phyloP scores from a whole-genome alignment of 1,140 invertebrate species.

The Dolichoris vasculosae region DNA sequence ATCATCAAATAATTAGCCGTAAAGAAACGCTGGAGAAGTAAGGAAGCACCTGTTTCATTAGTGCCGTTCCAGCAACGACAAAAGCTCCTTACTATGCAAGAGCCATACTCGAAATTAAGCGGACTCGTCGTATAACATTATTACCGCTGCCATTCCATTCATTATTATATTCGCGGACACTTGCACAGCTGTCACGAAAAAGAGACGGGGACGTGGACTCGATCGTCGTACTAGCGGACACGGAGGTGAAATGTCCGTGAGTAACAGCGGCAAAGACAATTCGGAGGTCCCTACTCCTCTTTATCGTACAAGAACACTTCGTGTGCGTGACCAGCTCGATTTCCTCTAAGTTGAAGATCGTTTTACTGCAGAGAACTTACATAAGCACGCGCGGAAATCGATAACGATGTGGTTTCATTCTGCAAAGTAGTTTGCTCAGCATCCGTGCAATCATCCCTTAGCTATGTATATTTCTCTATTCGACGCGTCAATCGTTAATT shows the following conservation, averaged over 20 bases:
- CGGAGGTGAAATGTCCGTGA: not conserved
- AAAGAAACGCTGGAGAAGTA: too few species aligned
- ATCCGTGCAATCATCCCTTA: not conserved
- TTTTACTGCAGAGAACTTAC: slow-evolving; percentile 17
- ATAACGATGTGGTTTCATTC: slow-evolving; percentile 33
- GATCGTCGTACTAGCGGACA: too few species aligned
- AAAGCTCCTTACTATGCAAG: not conserved
- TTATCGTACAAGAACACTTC: not conserved
- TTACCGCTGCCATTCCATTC: not conserved
- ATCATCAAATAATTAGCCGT: too few species aligned
- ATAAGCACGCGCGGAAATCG: slow-evolving; percentile 18
- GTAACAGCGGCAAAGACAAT: not conserved
- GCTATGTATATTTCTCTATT: not conserved
- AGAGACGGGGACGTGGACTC: not conserved
- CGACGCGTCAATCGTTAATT: not conserved
- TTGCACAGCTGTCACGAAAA: not conserved
- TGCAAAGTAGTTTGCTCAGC: slow-evolving; percentile 20
- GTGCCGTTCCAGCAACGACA: not conserved
- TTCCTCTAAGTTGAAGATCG: slow-evolving; percentile 21
- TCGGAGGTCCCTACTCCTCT: not conserved
- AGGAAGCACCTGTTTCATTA: too few species aligned
- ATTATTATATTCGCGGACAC: not conserved
- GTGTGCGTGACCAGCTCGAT: not conserved
- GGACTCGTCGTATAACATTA: not conserved
- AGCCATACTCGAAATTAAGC: not conserved